phyloP scores from a whole-genome alignment of 2,888 invertebrate genomes.

The Pheosia tremula region DNA sequence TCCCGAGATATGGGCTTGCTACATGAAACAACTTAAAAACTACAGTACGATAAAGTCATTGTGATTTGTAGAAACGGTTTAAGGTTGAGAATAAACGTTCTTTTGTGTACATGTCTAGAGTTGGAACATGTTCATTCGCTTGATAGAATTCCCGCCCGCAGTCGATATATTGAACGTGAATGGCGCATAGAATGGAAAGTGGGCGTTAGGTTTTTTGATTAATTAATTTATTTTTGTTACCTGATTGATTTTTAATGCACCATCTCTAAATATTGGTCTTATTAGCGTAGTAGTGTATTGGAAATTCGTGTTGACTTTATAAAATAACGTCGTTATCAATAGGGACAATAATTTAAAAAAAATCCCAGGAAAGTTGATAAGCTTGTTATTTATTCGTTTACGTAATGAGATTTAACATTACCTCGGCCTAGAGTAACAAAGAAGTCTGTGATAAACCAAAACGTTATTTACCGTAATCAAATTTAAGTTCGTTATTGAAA shows the following conservation, averaged over 20 bases:
- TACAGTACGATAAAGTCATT: conserved; percentile 14
- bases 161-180: conserved; percentile 10
- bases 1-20: conserved; percentile 44
- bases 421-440: conserved; percentile 31
- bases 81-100: conserved; percentile 3
- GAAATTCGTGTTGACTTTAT: background rate
- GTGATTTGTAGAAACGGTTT: conserved; percentile 14
- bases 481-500: conserved; percentile 46
- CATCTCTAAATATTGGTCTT: background rate
- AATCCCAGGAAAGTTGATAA: conserved; percentile 12
- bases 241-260: background rate
- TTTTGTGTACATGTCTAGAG: background rate
- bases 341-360: conserved; percentile 10
- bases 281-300: too few species aligned
- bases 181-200: conserved; percentile 15
- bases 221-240: background rate
- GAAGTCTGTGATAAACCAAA: conserved; percentile 53
- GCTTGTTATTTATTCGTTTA: conserved; percentile 25
- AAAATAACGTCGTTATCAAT: background rate
- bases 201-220: background rate
- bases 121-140: conserved; percentile 4
- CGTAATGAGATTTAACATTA: conserved; percentile 34
- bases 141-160: conserved; percentile 9
- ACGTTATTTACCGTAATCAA: conserved; percentile 41
- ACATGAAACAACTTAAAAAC: conserved; percentile 34